Conservation (phyloP, 2,113 vertebrate species). For the Arvicanthis niloticus region DNA sequence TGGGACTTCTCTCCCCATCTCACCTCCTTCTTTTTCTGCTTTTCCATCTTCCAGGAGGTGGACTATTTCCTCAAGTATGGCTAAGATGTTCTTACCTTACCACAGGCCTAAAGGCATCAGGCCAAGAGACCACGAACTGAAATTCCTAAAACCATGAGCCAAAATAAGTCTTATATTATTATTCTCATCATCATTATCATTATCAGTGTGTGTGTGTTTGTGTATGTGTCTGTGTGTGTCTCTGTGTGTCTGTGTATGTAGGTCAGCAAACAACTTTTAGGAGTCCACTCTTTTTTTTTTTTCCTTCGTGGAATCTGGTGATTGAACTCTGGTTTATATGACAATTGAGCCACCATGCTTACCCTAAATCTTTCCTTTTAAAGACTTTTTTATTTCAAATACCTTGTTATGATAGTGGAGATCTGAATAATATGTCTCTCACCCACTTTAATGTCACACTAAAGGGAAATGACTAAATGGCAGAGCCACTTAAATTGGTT, state of each 20-base stretch:
- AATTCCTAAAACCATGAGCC: neutral
- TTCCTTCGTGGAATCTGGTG: neutral
- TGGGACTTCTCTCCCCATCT: neutral
- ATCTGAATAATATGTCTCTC: neutral
- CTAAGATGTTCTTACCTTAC: neutral
- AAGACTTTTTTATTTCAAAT: neutral
- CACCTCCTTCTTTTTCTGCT: neutral
- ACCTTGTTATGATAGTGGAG: neutral
- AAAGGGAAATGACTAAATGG: neutral
- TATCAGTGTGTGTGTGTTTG: no score
- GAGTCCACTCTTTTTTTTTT: neutral
- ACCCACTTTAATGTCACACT: neutral
- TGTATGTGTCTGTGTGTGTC: neutral
- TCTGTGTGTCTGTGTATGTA: neutral
- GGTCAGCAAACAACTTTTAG: neutral
- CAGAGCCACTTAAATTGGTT: neutral
- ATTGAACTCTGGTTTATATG: neutral
- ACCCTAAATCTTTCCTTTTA: neutral
- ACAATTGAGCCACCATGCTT: neutral
- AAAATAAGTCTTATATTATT: neutral
- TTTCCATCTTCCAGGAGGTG: neutral
- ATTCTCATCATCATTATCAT: accelerated
- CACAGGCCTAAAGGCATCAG: neutral
- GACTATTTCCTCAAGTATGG: neutral
- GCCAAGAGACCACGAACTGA: neutral